Conservation (phyloP, 2,888 invertebrate species). For the Phasia obesa region DNA sequence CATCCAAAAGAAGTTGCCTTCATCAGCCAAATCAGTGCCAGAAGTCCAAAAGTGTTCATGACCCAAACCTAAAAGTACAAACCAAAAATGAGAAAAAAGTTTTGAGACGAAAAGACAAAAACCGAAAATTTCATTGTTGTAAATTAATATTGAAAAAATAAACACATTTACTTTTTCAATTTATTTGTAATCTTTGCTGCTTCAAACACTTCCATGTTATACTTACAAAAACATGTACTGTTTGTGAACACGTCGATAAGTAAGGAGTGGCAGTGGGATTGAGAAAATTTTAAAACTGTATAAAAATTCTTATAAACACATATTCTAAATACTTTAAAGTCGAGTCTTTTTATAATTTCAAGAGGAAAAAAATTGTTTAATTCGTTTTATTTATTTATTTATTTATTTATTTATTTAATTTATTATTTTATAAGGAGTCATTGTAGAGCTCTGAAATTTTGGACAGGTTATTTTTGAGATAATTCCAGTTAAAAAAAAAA, state of each 20-base stretch:
- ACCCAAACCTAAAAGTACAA: constrained; percentile 86
- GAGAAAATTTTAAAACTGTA: too few relatives aligned
- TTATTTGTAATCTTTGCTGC: constrained; percentile 1
- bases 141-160: constrained; percentile 49
- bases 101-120: constrained; percentile 12
- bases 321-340: too few relatives aligned
- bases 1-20: constrained; percentile 97
- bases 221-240: constrained; percentile 31
- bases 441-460: too few relatives aligned
- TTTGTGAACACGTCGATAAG: constrained; percentile 3
- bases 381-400: too few relatives aligned
- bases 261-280: not conserved
- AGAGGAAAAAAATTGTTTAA: too few relatives aligned
- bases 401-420: too few relatives aligned
- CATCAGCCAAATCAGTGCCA: constrained; percentile 94
- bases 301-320: too few relatives aligned
- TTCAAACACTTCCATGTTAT: constrained; percentile 17
- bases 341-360: too few relatives aligned
- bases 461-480: too few relatives aligned
- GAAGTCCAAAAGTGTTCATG: constrained; percentile 97
- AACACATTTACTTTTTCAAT: constrained; percentile 47
- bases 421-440: too few relatives aligned
- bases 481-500: too few relatives aligned
- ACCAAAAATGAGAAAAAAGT: not conserved
- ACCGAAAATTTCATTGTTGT: constrained; percentile 32